Percentiles rank a stretch among this genome's conserved stretches.
Evolutionary conservation across 64 coral and sea anemone species (phyloP).

Genomic region (Hydrozoanthus tunicans): DNA sequence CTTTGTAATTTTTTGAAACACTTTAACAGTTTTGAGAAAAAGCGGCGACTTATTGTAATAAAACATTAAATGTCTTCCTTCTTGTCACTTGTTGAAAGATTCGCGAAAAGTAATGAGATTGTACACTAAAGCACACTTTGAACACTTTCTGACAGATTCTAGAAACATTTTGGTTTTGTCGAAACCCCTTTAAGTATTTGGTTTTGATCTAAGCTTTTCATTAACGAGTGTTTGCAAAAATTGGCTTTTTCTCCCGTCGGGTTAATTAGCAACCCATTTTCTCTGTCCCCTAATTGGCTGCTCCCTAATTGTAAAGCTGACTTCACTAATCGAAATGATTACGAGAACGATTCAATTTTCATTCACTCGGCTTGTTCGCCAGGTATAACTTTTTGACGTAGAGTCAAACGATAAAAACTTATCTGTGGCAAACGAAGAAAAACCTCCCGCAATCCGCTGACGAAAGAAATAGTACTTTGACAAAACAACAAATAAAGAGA

Average conservation of each 20-base stretch:
- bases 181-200: background rate
- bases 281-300: slow-evolving; percentile 12
- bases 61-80: too few species aligned
- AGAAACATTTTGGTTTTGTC: background rate
- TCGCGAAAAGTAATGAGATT: background rate
- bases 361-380: background rate
- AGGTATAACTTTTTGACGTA: slow-evolving; percentile 10
- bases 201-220: slow-evolving; percentile 39
- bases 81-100: background rate
- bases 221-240: slow-evolving; percentile 54
- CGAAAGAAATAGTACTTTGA: background rate
- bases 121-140: background rate
- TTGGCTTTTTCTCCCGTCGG: slow-evolving; percentile 59
- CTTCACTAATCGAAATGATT: slow-evolving; percentile 45
- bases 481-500: background rate
- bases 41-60: background rate
- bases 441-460: background rate
- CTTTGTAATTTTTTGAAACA: background rate
- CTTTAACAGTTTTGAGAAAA: background rate
- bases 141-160: background rate
- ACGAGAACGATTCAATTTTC: slow-evolving; percentile 4
- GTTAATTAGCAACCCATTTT: slow-evolving; percentile 18
- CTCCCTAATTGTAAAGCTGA: slow-evolving; percentile 8
- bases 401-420: background rate
- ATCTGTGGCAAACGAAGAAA: background rate